phyloP scores from a whole-genome alignment of 2,113 vertebrate genomes.

The Phalacrocorax carbo region DNA sequence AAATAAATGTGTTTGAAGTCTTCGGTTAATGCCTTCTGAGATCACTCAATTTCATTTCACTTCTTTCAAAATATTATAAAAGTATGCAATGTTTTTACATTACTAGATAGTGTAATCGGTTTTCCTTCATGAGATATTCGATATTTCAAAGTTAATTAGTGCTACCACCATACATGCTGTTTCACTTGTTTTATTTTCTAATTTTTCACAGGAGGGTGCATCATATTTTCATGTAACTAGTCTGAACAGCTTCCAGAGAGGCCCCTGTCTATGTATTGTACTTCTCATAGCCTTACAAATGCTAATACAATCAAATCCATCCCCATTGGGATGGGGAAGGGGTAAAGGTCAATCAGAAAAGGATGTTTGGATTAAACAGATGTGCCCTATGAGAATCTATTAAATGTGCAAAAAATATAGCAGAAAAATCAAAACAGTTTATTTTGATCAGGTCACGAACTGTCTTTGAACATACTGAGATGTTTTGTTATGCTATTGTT shows the following conservation, averaged over 20 bases:
- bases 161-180: background rate
- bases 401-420: background rate
- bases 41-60: background rate
- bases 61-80: background rate
- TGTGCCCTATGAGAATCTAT: background rate
- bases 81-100: background rate
- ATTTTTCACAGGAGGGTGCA: background rate
- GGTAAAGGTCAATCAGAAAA: background rate
- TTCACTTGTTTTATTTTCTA: constrained; percentile 4
- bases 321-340: background rate
- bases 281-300: background rate
- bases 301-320: background rate
- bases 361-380: background rate
- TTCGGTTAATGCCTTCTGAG: background rate
- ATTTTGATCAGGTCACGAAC: background rate
- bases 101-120: background rate
- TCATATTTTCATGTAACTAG: background rate
- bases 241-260: background rate
- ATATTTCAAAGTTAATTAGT: constrained; percentile 24
- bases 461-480: background rate
- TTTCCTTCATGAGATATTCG: background rate
- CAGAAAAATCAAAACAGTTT: background rate
- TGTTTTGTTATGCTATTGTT: background rate
- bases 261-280: background rate
- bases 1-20: background rate